A percentile compares a stretch with the other conserved stretches of the same genome.
phyloP scores from a whole-genome alignment of 2,797 vertebrate species.

The Allobates femoralis region DNA sequence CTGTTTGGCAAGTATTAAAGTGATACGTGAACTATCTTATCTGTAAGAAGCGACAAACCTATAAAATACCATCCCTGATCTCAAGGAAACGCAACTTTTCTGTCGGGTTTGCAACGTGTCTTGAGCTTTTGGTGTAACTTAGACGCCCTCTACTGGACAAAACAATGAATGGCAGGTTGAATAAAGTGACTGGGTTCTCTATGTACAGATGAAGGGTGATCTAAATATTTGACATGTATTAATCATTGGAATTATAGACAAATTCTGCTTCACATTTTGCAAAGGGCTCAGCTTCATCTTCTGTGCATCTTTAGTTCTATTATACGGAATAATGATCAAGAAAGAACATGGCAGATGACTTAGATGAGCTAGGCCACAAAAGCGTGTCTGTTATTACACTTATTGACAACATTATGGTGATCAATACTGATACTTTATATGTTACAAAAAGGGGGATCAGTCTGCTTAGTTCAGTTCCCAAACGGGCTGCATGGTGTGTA shows the following conservation, averaged over 20 bases:
- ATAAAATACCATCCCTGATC: neutral
- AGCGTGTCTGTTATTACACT: neutral
- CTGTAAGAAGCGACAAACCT: constrained; percentile 5
- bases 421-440: neutral
- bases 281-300: neutral
- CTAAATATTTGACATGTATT: neutral
- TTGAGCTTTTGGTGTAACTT: constrained; percentile 66
- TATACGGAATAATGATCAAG: neutral
- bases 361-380: neutral
- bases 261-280: neutral
- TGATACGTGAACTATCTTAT: neutral
- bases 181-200: neutral
- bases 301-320: neutral
- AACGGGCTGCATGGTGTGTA: no score
- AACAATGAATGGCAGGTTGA: constrained; percentile 63
- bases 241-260: neutral
- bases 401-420: neutral
- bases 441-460: no score
- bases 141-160: constrained; percentile 79
- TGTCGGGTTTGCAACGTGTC: neutral
- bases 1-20: constrained; percentile 4
- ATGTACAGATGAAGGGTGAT: neutral
- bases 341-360: no score
- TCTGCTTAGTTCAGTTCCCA: no score
- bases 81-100: neutral